These are phyloP conservation scores for Synchiropus splendidus DNA, from an alignment of 2,113 vertebrate genomes.

Conservation along the genomic window DNA sequence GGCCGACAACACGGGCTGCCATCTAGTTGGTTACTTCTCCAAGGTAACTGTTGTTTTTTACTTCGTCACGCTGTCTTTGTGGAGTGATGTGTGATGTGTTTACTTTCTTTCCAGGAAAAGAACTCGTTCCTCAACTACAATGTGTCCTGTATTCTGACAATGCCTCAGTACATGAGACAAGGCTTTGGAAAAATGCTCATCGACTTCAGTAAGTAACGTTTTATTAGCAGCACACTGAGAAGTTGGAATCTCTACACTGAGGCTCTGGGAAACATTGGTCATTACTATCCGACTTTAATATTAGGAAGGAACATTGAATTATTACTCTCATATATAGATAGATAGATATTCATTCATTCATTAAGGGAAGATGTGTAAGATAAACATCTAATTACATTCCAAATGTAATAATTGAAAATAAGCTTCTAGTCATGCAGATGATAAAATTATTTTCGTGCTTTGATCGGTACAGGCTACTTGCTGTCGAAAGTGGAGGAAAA, in stretches of 20 bases:
- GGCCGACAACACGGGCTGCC: constrained; percentile 96
- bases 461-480: constrained; percentile 77
- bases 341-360: too few relatives aligned
- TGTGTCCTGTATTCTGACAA: constrained; percentile 96
- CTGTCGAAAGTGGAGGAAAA: constrained; percentile 98
- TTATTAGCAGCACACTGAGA: too few relatives aligned
- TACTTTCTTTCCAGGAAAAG: constrained; percentile 75
- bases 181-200: constrained; percentile 99
- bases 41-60: constrained; percentile 66
- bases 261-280: too few relatives aligned
- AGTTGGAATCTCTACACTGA: too few relatives aligned
- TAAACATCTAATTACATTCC: too few relatives aligned
- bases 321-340: too few relatives aligned
- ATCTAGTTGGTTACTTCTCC: constrained; percentile 97
- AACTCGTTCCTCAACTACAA: constrained; percentile 99
- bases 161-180: constrained; percentile 98
- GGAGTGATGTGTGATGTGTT: background rate
- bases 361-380: too few relatives aligned
- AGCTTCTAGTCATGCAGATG: too few relatives aligned
- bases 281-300: too few relatives aligned
- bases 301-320: too few relatives aligned
- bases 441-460: background rate
- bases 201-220: constrained; percentile 86
- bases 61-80: background rate
- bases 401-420: too few relatives aligned